phyloP scores from a whole-genome alignment of 2,888 invertebrate species.

The Erpobdella octoculata region DNA sequence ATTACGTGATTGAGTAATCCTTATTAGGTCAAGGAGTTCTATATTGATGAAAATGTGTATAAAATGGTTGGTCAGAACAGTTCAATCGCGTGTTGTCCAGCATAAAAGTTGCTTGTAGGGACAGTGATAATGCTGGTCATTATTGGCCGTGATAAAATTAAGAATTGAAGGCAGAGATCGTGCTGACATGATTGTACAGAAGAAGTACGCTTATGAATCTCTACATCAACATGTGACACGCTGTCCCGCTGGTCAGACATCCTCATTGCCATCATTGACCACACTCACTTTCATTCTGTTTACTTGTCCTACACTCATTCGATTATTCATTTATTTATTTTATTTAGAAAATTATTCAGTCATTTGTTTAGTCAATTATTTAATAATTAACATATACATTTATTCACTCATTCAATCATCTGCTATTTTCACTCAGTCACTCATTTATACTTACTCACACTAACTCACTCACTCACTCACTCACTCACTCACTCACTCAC shows the following conservation, averaged over 20 bases:
- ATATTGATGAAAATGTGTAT: too few relatives aligned
- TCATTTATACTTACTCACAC: not conserved
- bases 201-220: too few relatives aligned
- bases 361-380: not conserved
- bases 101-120: too few relatives aligned
- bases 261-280: not conserved
- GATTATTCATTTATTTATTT: not conserved
- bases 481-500: not conserved
- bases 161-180: too few relatives aligned
- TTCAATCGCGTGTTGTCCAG: too few relatives aligned
- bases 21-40: too few relatives aligned
- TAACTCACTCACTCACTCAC: slow-evolving; percentile 12
- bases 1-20: too few relatives aligned
- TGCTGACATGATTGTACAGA: slow-evolving; percentile 6
- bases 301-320: not conserved
- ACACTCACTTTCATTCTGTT: not conserved
- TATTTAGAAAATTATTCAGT: too few relatives aligned
- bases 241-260: not conserved
- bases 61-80: too few relatives aligned
- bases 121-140: too few relatives aligned
- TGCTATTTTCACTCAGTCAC: not conserved
- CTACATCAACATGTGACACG: not conserved
- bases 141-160: too few relatives aligned
- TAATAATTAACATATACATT: not conserved
- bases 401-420: slow-evolving; percentile 8